These are phyloP conservation scores for Columba janthina DNA, from an alignment of 2,113 vertebrate genomes.

Conservation along the genomic window DNA sequence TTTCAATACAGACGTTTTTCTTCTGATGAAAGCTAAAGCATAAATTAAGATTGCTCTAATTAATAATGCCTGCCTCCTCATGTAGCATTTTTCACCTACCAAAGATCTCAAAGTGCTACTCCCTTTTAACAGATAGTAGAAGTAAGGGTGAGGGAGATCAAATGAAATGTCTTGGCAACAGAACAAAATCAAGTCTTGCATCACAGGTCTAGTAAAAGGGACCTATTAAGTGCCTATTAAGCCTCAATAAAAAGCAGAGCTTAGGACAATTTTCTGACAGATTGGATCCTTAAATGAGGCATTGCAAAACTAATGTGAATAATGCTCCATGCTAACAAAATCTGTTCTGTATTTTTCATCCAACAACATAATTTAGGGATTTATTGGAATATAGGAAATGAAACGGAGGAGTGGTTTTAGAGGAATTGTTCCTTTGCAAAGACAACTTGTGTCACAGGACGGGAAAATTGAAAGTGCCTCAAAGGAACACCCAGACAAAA, in stretches of 20 bases:
- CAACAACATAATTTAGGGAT: constrained; percentile 12
- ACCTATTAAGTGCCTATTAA: neutral
- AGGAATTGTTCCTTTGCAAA: neutral
- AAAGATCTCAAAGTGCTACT: neutral
- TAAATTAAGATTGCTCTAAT: neutral
- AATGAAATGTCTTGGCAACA: neutral
- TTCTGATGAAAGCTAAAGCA: neutral
- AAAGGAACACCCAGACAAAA: neutral
- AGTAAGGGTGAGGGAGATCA: neutral
- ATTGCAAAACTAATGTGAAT: neutral
- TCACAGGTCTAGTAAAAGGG: neutral
- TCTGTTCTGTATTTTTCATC: neutral
- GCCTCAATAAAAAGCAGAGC: neutral
- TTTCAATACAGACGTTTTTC: neutral
- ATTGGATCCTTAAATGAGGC: constrained; percentile 12
- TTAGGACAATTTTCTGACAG: constrained; percentile 36
- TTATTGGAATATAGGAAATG: neutral
- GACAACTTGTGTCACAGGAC: neutral
- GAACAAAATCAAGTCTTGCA: neutral
- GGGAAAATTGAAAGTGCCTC: neutral
- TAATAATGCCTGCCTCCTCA: neutral
- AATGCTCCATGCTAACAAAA: constrained; percentile 1
- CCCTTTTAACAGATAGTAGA: neutral
- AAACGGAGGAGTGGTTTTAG: neutral
- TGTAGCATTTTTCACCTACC: neutral